Conservation (phyloP, 2,113 vertebrate genomes). For the Lepus americanus region DNA sequence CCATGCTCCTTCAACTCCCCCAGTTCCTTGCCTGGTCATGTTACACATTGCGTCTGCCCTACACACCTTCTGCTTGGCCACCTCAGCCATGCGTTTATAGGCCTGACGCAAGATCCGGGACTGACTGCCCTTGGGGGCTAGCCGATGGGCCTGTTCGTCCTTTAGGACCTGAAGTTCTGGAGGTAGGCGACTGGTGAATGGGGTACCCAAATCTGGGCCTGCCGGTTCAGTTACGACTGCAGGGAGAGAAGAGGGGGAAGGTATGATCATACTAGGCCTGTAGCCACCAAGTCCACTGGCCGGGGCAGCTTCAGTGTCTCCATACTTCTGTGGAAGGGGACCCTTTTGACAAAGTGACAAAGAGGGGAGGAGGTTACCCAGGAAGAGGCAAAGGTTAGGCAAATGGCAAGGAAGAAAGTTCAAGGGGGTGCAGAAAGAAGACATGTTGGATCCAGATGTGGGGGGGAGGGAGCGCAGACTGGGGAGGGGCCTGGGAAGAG, state of each 20-base stretch:
- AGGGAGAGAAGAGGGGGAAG: neutral
- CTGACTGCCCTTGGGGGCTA: constrained; percentile 85
- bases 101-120: constrained; percentile 91
- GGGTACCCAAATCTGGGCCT: constrained; percentile 87
- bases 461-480: neutral
- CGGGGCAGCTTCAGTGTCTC: constrained; percentile 3
- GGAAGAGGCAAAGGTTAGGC: neutral
- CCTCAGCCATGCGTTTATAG: constrained; percentile 86
- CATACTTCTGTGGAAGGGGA: neutral
- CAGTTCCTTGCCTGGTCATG: neutral
- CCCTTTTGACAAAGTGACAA: constrained; percentile 6
- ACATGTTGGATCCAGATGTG: neutral
- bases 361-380: neutral
- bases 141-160: constrained; percentile 89
- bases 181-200: constrained; percentile 91
- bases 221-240: constrained; percentile 90
- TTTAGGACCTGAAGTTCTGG: constrained; percentile 92
- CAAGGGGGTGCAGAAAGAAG: neutral
- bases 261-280: neutral
- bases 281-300: neutral
- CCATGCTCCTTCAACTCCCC: neutral
- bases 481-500: neutral
- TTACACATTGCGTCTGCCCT: neutral
- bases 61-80: constrained; percentile 87
- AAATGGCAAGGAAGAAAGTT: neutral